Base-by-base conservation (phyloP, 1,140 invertebrate genomes). In the Pseudomyrmex flavicornis region DNA sequence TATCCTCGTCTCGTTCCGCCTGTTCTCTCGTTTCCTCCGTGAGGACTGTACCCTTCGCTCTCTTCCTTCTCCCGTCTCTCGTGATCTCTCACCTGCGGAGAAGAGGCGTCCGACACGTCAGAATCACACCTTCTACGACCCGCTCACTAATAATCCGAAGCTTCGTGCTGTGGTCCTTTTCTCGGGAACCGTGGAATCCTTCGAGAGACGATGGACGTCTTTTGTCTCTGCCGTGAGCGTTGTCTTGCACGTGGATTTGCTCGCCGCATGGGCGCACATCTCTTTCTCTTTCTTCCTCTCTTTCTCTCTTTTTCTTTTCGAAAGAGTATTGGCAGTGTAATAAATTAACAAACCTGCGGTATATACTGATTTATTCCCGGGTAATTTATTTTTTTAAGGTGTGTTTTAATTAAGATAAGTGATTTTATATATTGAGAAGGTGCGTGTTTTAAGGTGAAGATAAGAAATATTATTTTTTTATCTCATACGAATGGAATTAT, bases 51-150 rank as follows among this genome's bases (percentile, higher is more conserved):
- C 82, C 56, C 54, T 52, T 65, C 74, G 63, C 59, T n/a, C 22
- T 26, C 20, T 68, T 68, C 70, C 58, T 59, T 74, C 62, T 68
- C 77, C 68, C 72, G 85, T 73, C 73, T 73, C 70, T 84, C 88
- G 88, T 91, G 88, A 84, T 90, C 90, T 83, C 90, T 93, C 91
- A 93, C 90, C 92, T 93, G 91, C 90, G 83, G 91, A 91, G 86
- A 85, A 90, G 91, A 92, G 91, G 88, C 89, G 90, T 91, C 90
- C 88, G 90, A 92, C 92, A 93, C 93, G 92, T 94, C 92, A 91
- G 91, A 94, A 94, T 94, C 93, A 93, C 94, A 94, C 94, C 93
- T 94, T 92, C 90, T 74, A 89, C 86, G 91, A 92, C 88, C 91
- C 89, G 88, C 89, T 92, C 88, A 87, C 90, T 92, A 92, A 90